Conservation (phyloP, 2,113 vertebrate genomes). For the Tyto alba region DNA sequence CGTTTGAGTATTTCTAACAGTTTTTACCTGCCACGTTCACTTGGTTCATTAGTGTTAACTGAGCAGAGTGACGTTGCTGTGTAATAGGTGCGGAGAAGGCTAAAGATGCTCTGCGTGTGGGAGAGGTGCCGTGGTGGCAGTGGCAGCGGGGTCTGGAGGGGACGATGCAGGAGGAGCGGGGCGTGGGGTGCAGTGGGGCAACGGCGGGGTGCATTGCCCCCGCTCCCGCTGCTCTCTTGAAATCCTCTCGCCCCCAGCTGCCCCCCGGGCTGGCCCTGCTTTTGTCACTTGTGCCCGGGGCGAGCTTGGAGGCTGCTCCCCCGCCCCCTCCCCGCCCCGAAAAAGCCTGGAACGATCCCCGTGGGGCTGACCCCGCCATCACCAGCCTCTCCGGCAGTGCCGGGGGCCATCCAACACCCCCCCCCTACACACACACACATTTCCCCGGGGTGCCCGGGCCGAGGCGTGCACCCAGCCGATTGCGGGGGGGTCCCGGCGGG, state of each 20-base stretch:
- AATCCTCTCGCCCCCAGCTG: not conserved
- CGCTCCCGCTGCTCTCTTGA: not conserved
- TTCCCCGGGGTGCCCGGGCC: too few relatives aligned
- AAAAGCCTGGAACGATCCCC: not conserved
- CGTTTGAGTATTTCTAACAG: not conserved
- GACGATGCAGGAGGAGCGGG: not conserved
- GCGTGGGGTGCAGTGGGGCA: not conserved
- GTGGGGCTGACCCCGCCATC: not conserved
- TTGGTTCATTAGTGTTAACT: not conserved
- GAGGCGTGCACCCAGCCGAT: not conserved
- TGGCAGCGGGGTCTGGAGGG: not conserved
- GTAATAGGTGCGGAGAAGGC: not conserved
- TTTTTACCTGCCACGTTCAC: not conserved
- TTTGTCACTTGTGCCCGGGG: not conserved
- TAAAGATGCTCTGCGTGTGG: fast-evolving
- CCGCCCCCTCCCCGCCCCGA: not conserved
- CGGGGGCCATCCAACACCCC: not conserved
- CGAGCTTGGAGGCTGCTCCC: not conserved
- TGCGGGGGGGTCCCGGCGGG: not conserved
- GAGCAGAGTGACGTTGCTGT: fast-evolving
- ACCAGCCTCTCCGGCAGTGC: not conserved
- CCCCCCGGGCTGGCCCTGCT: not conserved
- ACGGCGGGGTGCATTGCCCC: not conserved
- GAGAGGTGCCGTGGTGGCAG: not conserved
- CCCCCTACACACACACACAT: too few relatives aligned